Percentiles rank a stretch among this genome's conserved stretches.
Conservation (phyloP, 2,113 vertebrate genomes). For the Antennarius striatus region DNA sequence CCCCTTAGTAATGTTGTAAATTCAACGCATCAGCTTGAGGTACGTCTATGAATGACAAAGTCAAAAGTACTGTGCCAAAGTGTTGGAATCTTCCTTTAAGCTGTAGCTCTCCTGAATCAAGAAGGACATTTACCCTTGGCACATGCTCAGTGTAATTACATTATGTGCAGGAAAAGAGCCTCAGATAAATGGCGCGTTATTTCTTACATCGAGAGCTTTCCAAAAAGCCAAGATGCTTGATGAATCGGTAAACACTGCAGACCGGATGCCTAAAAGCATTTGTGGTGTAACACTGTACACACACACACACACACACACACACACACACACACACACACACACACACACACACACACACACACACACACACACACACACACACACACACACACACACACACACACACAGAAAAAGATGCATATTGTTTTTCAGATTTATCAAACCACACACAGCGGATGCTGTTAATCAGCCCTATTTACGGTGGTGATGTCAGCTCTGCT, state of each 20-base stretch:
- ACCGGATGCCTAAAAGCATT: not conserved
- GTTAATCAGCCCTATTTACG: no score
- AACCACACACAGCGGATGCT: no score
- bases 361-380: not conserved
- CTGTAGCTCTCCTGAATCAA: slow-evolving; percentile 17
- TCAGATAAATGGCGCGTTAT: slow-evolving; percentile 62
- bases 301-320: not conserved
- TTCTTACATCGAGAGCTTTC: slow-evolving; percentile 38
- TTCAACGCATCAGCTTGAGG: no score
- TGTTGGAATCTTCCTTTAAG: slow-evolving; percentile 11
- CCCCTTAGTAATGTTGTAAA: no score
- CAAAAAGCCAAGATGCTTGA: slow-evolving; percentile 32
- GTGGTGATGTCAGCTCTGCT: no score
- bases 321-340: not conserved
- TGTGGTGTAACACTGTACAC: not conserved
- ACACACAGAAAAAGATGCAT: no score
- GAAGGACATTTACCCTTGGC: slow-evolving; percentile 58
- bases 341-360: no score
- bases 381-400: not conserved
- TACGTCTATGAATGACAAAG: not conserved
- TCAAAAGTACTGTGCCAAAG: not conserved
- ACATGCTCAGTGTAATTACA: slow-evolving; percentile 66
- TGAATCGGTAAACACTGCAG: slow-evolving; percentile 40
- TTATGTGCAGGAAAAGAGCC: slow-evolving; percentile 55
- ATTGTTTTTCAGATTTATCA: no score